Percentiles rank a stretch among this genome's conserved stretches.
Conservation (phyloP, 2,797 vertebrate species). For the Tapera naevia region DNA sequence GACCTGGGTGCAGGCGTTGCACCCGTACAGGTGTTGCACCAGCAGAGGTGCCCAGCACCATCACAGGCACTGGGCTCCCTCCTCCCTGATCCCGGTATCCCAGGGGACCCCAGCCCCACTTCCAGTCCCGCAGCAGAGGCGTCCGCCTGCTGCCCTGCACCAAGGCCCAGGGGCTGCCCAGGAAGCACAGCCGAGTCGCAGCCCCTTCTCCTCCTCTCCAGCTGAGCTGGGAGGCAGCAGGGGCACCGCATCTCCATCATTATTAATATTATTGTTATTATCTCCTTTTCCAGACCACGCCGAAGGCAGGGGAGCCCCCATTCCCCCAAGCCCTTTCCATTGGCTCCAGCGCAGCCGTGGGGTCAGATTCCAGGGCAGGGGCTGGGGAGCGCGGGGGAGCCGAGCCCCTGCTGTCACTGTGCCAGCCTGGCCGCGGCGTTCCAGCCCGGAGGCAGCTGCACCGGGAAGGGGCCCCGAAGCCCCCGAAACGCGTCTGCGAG, state of each 20-base stretch:
- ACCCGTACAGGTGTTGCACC: not conserved
- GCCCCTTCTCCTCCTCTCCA: not conserved
- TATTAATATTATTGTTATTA: too few relatives aligned
- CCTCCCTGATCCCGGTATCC: too few relatives aligned
- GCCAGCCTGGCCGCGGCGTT: not conserved
- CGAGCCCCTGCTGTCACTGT: not conserved
- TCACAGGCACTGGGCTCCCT: not conserved
- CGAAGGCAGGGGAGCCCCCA: not conserved
- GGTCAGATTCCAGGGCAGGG: constrained; percentile 23
- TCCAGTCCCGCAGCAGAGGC: not conserved
- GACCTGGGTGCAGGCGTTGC: fast-evolving
- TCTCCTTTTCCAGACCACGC: not conserved
- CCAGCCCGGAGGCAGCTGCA: constrained; percentile 45
- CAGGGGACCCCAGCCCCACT: not conserved
- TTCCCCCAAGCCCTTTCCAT: not conserved
- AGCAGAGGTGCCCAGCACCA: not conserved
- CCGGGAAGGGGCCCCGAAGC: constrained; percentile 43
- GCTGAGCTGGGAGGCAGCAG: not conserved
- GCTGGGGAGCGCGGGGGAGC: not conserved
- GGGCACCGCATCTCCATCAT: fast-evolving
- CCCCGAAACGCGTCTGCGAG: not conserved
- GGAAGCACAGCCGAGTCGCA: not conserved
- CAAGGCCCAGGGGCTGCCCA: not conserved
- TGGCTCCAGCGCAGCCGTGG: constrained; percentile 21
- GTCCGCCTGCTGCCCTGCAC: too few relatives aligned